phyloP scores from a whole-genome alignment of 2,113 vertebrate species.

The Melozone crissalis region DNA sequence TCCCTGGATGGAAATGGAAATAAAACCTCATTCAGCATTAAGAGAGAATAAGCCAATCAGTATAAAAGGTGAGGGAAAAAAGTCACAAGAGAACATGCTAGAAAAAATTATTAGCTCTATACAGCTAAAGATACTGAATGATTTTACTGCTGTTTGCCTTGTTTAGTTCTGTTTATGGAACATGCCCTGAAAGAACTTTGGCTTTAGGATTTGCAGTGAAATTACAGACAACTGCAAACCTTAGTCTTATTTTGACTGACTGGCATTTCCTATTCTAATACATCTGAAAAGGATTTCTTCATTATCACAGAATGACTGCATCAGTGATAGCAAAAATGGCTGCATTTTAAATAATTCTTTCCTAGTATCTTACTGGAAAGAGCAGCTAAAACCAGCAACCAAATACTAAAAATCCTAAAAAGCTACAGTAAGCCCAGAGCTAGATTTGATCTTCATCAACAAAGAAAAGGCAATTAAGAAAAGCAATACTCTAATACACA shows the following conservation, averaged over 20 bases:
- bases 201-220: neutral
- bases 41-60: accelerated
- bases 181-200: neutral
- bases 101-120: neutral
- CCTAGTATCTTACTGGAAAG: neutral
- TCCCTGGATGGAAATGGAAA: neutral
- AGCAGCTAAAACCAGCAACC: neutral
- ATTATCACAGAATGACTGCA: neutral
- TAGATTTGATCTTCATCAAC: slow-evolving; percentile 11
- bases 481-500: neutral
- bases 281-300: neutral
- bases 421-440: neutral
- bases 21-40: neutral
- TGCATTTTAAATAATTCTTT: neutral
- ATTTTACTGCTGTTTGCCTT: neutral
- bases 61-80: neutral
- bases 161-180: neutral
- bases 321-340: neutral
- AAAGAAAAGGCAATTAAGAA: slow-evolving; percentile 21
- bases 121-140: neutral
- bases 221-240: neutral
- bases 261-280: neutral
- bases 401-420: neutral
- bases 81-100: neutral
- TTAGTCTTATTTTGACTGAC: neutral